phyloP scores from a whole-genome alignment of 2,888 invertebrate genomes.

The Drosophila mercatorum region DNA sequence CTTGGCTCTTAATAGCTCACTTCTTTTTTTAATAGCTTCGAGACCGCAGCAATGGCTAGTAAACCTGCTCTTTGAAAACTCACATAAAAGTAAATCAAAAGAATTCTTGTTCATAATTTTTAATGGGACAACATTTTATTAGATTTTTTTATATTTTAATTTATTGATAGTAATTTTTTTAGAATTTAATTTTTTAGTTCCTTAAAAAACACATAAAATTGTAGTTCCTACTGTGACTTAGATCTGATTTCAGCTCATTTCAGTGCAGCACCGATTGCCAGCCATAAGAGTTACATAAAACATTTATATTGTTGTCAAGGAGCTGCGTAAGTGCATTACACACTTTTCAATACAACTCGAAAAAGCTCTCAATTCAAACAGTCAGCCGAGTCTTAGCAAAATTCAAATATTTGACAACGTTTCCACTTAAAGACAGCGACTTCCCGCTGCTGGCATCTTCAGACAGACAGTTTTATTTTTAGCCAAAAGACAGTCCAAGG shows the following conservation, averaged over 20 bases:
- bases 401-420: slow-evolving; percentile 15
- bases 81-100: slow-evolving; percentile 3
- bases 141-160: neutral
- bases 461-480: slow-evolving; percentile 24
- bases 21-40: neutral
- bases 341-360: neutral
- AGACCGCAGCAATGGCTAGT: neutral
- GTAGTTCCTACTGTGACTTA: no score
- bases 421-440: slow-evolving; percentile 7
- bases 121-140: neutral
- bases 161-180: neutral
- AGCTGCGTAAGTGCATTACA: slow-evolving; percentile 1
- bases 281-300: neutral
- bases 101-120: neutral
- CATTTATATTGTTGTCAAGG: neutral
- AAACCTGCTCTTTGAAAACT: neutral
- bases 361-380: slow-evolving; percentile 6
- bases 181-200: neutral
- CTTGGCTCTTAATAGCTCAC: neutral
- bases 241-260: neutral
- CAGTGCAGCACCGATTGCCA: neutral
- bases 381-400: neutral
- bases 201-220: neutral
- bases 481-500: slow-evolving; percentile 38
- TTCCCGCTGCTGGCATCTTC: slow-evolving; percentile 34